Base-by-base conservation (phyloP, 2,113 vertebrate species). In the Ivindomyrus marchei region DNA sequence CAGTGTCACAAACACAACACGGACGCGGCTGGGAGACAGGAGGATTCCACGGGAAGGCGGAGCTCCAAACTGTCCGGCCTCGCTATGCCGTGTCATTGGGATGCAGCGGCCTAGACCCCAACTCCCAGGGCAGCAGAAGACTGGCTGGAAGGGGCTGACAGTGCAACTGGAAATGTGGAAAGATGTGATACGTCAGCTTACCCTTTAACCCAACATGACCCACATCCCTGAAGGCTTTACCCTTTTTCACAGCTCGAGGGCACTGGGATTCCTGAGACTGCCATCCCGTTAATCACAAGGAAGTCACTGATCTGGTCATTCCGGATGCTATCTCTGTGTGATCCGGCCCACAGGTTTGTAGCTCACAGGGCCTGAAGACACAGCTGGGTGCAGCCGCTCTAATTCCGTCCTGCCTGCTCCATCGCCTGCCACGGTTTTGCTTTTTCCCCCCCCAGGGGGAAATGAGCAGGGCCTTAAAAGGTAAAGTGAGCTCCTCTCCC, bases 401-500 rank as follows among this genome's bases (percentile, higher is more conserved):
- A 19, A 74, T 90, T 70, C 66, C 45, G 42, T 85, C 88, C 87
- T 1, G 56, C 47, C 70, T 47, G 27, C 58, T 89, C 89, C 88
- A 45, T 88, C 92, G 58, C 87, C 87, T 89, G 85, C 88, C 87
- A 90, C 77, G 31, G 53, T 87, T 88, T 89, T 85, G 19, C 56
- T 13, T 10, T 10, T 45, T 45, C 4, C 52, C 56, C 89, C 88
- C 3, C 56, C 88, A 66, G 27, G 85, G 84, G 92, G 58, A 85
- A 56, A 66, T 84, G 91, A 24, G 56, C 47, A 91, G 90, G 50
- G 86, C 94, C 93, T 91, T 94, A 94, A 93, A 94, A 94, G 94
- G 94, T 91, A 91, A 91, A 85, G 6, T 62, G 11, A 53, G 50
- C 74, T 31, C 52, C 13, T 62, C 88, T 91, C 90, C 91, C 42